Conservation (phyloP, 2,113 vertebrate species). For the Hoplias malabaricus region DNA sequence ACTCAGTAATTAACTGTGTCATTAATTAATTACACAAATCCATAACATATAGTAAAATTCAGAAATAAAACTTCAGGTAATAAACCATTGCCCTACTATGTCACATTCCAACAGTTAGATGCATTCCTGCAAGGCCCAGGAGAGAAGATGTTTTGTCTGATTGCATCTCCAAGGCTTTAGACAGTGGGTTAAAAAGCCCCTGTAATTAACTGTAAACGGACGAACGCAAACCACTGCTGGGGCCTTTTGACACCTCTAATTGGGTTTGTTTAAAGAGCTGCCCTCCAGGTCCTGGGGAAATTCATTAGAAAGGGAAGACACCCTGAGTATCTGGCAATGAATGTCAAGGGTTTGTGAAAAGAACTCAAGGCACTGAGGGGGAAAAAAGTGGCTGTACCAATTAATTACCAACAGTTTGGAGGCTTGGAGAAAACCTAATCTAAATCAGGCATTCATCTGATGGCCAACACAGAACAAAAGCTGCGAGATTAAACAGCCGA, state of each 20-base stretch:
- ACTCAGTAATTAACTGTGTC: no score
- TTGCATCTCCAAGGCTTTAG: conserved; percentile 17
- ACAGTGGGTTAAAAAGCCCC: conserved; percentile 43
- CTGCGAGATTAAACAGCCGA: conserved; percentile 60
- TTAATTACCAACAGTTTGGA: conserved; percentile 70
- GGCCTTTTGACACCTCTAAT: conserved; percentile 69
- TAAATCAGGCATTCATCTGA: conserved; percentile 68
- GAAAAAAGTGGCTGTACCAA: conserved; percentile 54
- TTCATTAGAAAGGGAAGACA: conserved; percentile 62
- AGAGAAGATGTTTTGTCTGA: conserved; percentile 11
- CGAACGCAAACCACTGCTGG: conserved; percentile 55
- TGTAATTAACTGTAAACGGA: conserved; percentile 69
- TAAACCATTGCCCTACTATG: not conserved
- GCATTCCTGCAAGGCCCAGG: not conserved
- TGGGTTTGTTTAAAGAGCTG: conserved; percentile 69
- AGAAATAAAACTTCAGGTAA: not conserved
- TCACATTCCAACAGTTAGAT: not conserved
- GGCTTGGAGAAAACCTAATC: conserved; percentile 55
- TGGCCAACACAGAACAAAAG: conserved; percentile 55
- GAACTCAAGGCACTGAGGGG: conserved; percentile 25
- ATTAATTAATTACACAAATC: no score
- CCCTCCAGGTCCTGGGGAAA: conserved; percentile 59
- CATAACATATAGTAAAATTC: not conserved
- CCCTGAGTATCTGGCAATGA: conserved; percentile 58
- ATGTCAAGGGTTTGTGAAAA: conserved; percentile 58